Base-by-base conservation (phyloP, 2,888 invertebrate species). In the Germaria angustata region DNA sequence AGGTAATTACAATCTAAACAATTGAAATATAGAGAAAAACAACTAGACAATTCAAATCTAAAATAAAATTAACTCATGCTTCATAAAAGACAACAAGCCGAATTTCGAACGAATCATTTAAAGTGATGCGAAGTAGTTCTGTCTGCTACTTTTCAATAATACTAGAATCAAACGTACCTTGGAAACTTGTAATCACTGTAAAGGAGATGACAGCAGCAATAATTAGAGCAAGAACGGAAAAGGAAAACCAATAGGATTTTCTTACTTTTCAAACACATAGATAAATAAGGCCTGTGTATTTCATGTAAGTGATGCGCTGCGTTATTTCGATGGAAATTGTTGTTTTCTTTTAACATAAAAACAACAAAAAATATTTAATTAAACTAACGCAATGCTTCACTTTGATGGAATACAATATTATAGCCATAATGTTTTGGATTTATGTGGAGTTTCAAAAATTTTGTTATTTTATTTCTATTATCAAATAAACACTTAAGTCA, bases 91-190 rank as follows among this genome's bases (percentile, higher is more conserved):
- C 41, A 68, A 57, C 11, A 77, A 68, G 34, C 36, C 6, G 28
- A 49, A 28, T 39, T 57, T 57, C 32, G 13, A 46, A 55, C 32
- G 13, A 46, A 55, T 11, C 41, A 13, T 55, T 65, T 46, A 55
- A 36, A 65, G 20, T 24, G 36, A 69, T 69, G 32, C 28, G 46
- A 61, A 69, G 41, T 59, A 17, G 24, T 49, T 34, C 59, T 53
- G 39, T 71, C 66, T 71, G 71, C 44, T 78, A 77, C 63, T 55
- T 81, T 59, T 68, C 68, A 63, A 65, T 68, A 72, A 77, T n/a
- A 68, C 49, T 81, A 63, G 77, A 78, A 78, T 71, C 63, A 82
- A 82, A 82, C 57, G 79, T 78, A 71, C 79, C 81, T 77, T 79
- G 53, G 72, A 79, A 65, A 57, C 57, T 39, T 28, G 69, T 44